These are phyloP conservation scores for Trissolcus basalis DNA, from an alignment of 1,140 invertebrate species.

Conservation along the genomic window DNA sequence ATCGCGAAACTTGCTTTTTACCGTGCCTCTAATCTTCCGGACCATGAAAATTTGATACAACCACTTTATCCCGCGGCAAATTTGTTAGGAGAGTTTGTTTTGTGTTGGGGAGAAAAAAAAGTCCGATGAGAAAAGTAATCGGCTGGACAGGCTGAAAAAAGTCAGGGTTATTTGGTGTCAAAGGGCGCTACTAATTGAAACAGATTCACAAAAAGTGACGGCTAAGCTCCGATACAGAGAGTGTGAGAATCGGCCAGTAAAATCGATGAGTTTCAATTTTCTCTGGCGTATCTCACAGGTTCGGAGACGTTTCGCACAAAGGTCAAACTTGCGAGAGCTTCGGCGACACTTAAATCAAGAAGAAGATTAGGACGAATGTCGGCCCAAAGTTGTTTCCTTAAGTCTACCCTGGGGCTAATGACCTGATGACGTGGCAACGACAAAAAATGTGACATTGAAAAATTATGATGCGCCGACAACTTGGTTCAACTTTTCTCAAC, in stretches of 20 bases:
- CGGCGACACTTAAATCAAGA: constrained; percentile 57
- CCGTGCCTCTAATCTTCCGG: constrained; percentile 26
- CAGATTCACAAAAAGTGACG: not conserved
- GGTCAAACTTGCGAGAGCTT: constrained; percentile 51
- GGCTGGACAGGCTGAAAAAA: constrained; percentile 11
- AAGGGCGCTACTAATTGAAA: no score
- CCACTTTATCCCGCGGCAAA: constrained; percentile 29
- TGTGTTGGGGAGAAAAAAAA: constrained; percentile 13
- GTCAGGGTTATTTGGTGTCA: constrained; percentile 13
- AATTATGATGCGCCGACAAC: constrained; percentile 42
- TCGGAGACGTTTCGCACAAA: not conserved
- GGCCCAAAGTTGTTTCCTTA: constrained; percentile 55
- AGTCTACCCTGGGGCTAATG: constrained; percentile 27
- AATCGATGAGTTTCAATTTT: constrained; percentile 3
- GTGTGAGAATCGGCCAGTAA: no score
- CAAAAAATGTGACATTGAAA: constrained; percentile 40
- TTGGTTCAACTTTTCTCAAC: constrained; percentile 4
- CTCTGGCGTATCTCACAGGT: constrained; percentile 12
- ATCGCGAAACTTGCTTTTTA: constrained; percentile 27
- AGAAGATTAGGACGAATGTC: constrained; percentile 62
- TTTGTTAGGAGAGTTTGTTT: constrained; percentile 31
- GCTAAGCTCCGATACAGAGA: not conserved
- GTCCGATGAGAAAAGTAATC: constrained; percentile 31
- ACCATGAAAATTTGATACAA: constrained; percentile 44
- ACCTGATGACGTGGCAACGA: constrained; percentile 45